phyloP scores from a whole-genome alignment of 2,113 vertebrate species.

The Turdus rufiventris region DNA sequence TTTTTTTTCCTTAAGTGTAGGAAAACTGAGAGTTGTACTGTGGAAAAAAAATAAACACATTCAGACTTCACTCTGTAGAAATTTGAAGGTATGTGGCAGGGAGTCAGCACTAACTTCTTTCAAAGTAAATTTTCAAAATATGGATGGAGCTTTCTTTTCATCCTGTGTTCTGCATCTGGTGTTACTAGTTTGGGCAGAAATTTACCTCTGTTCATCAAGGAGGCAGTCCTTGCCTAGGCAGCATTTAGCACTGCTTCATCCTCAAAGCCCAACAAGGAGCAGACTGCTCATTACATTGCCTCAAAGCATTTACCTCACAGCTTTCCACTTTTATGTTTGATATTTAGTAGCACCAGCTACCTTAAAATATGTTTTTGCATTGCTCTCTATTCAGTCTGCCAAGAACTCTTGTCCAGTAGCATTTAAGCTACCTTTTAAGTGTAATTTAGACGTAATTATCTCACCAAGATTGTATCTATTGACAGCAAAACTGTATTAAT shows the following conservation, averaged over 20 bases:
- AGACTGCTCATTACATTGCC: neutral
- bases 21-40: neutral
- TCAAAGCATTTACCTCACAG: constrained; percentile 10
- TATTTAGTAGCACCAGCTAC: neutral
- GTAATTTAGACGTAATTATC: constrained; percentile 50
- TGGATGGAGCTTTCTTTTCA: neutral
- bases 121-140: neutral
- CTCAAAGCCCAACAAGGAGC: neutral
- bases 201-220: neutral
- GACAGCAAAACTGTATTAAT: constrained; percentile 36
- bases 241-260: neutral
- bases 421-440: constrained; percentile 25
- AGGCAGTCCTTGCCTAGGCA: neutral
- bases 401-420: constrained; percentile 36
- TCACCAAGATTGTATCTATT: constrained; percentile 41
- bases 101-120: neutral
- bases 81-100: neutral
- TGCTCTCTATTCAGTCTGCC: constrained; percentile 2
- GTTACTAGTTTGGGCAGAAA: neutral
- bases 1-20: neutral
- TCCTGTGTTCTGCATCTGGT: neutral
- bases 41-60: neutral
- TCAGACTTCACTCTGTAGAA: neutral
- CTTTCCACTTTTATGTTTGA: constrained; percentile 6
- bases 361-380: constrained; percentile 14